Evolutionary conservation across 2,888 invertebrate species (phyloP), one percentile per base, ranked within the genome.

Genomic region (Cheilosia variabilis): DNA sequence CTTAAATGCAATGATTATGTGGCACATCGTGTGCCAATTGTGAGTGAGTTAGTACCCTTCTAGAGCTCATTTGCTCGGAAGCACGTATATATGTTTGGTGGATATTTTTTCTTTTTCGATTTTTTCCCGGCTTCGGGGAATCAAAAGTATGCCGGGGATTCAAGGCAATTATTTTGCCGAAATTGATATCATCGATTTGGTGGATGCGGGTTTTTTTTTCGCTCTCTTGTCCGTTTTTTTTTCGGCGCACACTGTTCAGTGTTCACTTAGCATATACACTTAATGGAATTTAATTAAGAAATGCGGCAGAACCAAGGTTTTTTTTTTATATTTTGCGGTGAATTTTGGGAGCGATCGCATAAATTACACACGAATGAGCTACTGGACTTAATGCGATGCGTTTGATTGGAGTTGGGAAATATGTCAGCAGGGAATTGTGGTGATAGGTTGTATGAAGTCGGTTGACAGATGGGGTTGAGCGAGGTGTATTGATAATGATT

Each of bases 1-100:
- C 76, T 76, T 81, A 77, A 86, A 86, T 86, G 76, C 76, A 81
- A 77, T 77, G 86, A 81, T 86, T 81, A 86, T 81, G 72, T 81
- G 86, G 81, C 81, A 86, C 81, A 86, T 86, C 80, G 86, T 86
- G 86, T 86, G 86, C 86, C 86, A 86, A 81, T 86, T 86, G 86
- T 77, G 81, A 86, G 76, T 86, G 86, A 86, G 86, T 86, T 86
- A 86, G 76, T 76, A 68, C 77, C 86, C 62, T 79, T 57, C 53
- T 57, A 47, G 73, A 73, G 84, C 84, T 71, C 69, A 80, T 84
- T 80, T 84, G 75, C 80, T 60, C 75, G 65, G 45, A 58, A 71
- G 72, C 81, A 86, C 81, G 86, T 76, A 76, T 76, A 76, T 47
- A 2, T 52, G 17, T 47, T 13, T 52, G 24, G 2, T 7, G 27